Percentiles rank a stretch among this genome's conserved stretches.
Evolutionary conservation across 2,888 invertebrate species (phyloP).

Genomic region (Horisme vitalbata): DNA sequence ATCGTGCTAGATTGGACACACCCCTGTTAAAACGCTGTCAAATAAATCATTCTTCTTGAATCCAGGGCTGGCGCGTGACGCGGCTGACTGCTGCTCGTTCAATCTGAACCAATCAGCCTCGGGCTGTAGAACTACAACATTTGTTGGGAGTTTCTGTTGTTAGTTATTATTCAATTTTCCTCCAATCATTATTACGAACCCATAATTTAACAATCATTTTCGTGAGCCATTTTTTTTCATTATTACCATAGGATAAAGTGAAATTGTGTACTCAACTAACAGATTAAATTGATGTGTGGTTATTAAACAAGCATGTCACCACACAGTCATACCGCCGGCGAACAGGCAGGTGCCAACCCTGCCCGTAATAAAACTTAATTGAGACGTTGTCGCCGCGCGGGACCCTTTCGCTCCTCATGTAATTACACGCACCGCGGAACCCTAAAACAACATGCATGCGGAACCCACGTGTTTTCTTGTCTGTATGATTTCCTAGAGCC

Average conservation of each 20-base stretch:
- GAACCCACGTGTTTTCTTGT: conserved; percentile 10
- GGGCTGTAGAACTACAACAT: background rate
- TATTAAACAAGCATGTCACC: background rate
- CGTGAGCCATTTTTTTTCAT: background rate
- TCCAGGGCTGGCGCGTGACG: conserved; percentile 24
- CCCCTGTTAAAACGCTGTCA: conserved; percentile 28
- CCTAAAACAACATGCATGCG: conserved; percentile 24
- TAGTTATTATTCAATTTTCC: conserved; percentile 5
- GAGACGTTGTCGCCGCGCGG: conserved; percentile 40
- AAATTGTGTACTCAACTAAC: background rate
- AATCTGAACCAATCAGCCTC: conserved; percentile 1
- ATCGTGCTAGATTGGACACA: conserved; percentile 23
- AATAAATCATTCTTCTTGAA: conserved; percentile 31
- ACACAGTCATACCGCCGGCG: background rate
- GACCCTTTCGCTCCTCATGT: conserved; percentile 28
- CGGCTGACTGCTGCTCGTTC: background rate
- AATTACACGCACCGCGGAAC: conserved; percentile 37
- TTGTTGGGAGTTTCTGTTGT: background rate
- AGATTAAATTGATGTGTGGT: background rate
- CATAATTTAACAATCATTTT: background rate
- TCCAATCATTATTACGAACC: background rate
- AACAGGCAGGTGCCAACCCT: conserved; percentile 28
- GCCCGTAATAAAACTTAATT: conserved; percentile 43
- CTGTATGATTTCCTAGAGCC: conserved; percentile 6
- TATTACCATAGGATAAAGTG: background rate